These are phyloP conservation scores for Porites australiensis DNA, from an alignment of 64 coral and sea anemone species.

Conservation along the genomic window DNA sequence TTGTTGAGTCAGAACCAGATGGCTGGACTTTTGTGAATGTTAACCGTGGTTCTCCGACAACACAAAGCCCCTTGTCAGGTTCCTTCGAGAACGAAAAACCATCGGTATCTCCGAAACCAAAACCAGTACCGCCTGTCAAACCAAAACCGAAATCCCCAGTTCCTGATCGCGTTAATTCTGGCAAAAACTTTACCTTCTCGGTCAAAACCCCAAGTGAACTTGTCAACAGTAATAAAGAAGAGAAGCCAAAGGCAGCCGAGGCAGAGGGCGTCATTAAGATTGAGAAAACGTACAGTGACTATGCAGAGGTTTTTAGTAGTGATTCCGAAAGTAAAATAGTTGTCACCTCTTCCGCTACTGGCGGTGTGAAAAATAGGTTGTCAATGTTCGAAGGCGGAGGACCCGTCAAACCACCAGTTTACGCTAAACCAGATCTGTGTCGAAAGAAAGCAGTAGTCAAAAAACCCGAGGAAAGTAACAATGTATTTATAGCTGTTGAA, in stretches of 20 bases:
- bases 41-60: background rate
- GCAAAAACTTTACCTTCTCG: background rate
- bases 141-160: slow-evolving; percentile 34
- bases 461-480: background rate
- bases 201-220: background rate
- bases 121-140: slow-evolving; percentile 16
- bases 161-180: background rate
- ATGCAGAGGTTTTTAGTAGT: background rate
- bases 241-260: background rate
- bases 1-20: slow-evolving; percentile 26
- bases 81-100: background rate
- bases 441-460: background rate
- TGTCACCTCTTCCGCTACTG: background rate
- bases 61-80: background rate
- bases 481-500: background rate
- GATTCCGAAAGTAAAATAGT: background rate
- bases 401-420: background rate
- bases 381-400: slow-evolving; percentile 52
- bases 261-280: background rate
- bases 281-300: background rate
- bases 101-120: slow-evolving; percentile 1
- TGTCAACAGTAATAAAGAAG: background rate
- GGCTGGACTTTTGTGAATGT: slow-evolving; percentile 39
- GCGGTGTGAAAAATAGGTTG: slow-evolving; percentile 28
- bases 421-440: slow-evolving; percentile 64